phyloP scores from a whole-genome alignment of 2,888 invertebrate genomes.

The Biston stratarius region DNA sequence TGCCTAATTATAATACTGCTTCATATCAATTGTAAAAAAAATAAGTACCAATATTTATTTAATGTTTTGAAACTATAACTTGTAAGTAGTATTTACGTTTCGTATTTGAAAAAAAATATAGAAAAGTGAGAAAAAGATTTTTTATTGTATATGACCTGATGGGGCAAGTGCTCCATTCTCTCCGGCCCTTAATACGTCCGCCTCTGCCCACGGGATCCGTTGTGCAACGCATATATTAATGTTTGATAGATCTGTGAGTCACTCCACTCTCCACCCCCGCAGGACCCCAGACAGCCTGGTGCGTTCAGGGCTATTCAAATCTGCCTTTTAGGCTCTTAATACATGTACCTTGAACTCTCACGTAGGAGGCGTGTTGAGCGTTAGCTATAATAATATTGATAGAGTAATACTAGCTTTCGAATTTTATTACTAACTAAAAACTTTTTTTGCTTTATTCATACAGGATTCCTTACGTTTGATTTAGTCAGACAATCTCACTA shows the following conservation, averaged over 20 bases:
- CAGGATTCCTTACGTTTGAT: too few relatives aligned
- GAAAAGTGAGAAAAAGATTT: too few relatives aligned
- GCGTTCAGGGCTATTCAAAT: slow-evolving; percentile 50
- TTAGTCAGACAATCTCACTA: too few relatives aligned
- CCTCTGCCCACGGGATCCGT: slow-evolving; percentile 65
- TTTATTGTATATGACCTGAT: too few relatives aligned
- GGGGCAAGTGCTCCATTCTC: not conserved
- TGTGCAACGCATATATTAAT: slow-evolving; percentile 76
- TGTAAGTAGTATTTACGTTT: too few relatives aligned
- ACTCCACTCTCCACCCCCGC: slow-evolving; percentile 51
- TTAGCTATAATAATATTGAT: not conserved
- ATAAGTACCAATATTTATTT: too few relatives aligned
- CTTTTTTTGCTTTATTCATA: too few relatives aligned
- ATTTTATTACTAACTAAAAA: not conserved
- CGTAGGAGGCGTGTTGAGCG: slow-evolving; percentile 12
- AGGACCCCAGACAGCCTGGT: slow-evolving; percentile 47
- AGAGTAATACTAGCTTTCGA: not conserved
- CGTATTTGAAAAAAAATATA: too few relatives aligned
- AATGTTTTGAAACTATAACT: too few relatives aligned
- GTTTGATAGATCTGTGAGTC: slow-evolving; percentile 36
- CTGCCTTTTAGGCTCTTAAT: slow-evolving; percentile 2
- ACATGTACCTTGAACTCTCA: slow-evolving; percentile 17
- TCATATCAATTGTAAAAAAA: too few relatives aligned
- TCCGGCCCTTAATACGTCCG: not conserved
- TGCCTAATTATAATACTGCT: too few relatives aligned